Evolutionary conservation across 2,113 vertebrate genomes (phyloP).

Genomic region (Aviceda subcristata): DNA sequence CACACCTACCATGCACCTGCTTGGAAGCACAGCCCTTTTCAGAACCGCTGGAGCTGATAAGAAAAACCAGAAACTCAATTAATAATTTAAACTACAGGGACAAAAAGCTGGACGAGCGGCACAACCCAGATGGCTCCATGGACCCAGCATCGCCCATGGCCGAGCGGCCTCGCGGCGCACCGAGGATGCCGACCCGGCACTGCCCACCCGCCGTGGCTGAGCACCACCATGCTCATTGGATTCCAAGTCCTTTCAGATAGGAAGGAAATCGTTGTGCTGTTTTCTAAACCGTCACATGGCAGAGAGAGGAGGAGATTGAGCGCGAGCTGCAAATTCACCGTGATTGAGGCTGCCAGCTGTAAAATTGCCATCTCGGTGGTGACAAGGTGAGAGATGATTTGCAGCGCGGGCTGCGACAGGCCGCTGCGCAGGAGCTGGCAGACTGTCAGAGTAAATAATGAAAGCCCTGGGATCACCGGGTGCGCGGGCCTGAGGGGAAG

Average conservation of each 20-base stretch:
- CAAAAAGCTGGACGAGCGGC: rapidly evolving
- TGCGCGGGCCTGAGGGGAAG: neutral
- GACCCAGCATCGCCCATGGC: rapidly evolving
- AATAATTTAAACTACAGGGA: neutral
- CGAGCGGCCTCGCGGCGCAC: rapidly evolving
- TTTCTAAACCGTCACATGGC: neutral
- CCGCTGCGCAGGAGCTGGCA: neutral
- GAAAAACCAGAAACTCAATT: neutral
- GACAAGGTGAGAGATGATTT: constrained; percentile 42
- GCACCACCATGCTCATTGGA: rapidly evolving
- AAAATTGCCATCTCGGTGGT: neutral
- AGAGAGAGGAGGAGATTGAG: neutral
- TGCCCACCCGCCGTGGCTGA: rapidly evolving
- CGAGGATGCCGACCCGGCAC: rapidly evolving
- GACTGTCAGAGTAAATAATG: constrained; percentile 50
- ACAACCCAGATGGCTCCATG: rapidly evolving
- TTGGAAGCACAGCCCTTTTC: neutral
- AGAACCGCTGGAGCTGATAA: rapidly evolving
- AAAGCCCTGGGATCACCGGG: neutral
- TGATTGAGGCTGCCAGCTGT: constrained; percentile 59
- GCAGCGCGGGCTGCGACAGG: constrained; percentile 8
- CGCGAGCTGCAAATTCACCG: neutral
- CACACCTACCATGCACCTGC: neutral
- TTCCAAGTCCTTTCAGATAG: neutral
- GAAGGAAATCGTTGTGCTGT: neutral